These are phyloP conservation scores for Ovis aries DNA, from an alignment of 2,113 vertebrate genomes.

Conservation along the genomic window DNA sequence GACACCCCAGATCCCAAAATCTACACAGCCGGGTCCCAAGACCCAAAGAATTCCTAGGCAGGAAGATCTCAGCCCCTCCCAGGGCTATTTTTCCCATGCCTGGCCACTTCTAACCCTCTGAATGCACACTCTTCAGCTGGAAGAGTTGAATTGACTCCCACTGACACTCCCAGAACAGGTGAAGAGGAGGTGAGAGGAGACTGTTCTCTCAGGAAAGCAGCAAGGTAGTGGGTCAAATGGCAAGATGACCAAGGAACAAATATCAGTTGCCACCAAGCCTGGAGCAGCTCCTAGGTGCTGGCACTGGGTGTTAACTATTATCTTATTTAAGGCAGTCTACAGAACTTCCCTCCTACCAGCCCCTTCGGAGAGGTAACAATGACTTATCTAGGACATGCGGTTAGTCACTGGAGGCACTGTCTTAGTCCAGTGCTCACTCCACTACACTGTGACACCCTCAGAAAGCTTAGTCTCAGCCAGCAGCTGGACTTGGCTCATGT, in stretches of 20 bases:
- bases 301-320: neutral
- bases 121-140: neutral
- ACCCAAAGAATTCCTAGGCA: neutral
- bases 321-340: neutral
- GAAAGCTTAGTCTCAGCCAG: neutral
- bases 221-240: neutral
- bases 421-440: neutral
- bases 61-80: neutral
- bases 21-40: neutral
- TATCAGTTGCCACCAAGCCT: neutral
- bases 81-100: neutral
- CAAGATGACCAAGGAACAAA: neutral
- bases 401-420: neutral
- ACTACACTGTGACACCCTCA: neutral
- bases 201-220: neutral
- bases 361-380: neutral
- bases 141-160: neutral
- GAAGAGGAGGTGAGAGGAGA: neutral
- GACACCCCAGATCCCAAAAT: neutral
- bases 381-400: neutral
- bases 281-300: neutral
- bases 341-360: neutral
- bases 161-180: neutral
- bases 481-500: neutral
- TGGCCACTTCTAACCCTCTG: neutral